A percentile compares a stretch with the other conserved stretches of the same genome.
Evolutionary conservation across 1,140 invertebrate genomes (phyloP).

Genomic region (Pinna nobilis): DNA sequence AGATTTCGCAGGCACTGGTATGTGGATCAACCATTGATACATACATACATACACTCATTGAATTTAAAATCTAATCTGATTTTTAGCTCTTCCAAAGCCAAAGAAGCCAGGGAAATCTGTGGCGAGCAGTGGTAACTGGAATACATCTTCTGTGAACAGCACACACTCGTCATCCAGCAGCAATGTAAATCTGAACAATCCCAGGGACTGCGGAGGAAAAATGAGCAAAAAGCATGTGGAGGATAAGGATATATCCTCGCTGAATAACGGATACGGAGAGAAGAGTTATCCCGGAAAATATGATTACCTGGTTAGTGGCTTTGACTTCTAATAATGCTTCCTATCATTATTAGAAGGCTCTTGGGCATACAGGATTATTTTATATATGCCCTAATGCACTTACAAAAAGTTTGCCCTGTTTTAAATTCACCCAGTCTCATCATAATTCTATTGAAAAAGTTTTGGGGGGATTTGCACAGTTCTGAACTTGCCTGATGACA

Average conservation of each 20-base stretch:
- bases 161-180: neutral
- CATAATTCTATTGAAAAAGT: no score
- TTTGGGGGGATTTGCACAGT: no score
- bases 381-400: no score
- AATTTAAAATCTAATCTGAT: no score
- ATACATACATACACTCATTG: no score
- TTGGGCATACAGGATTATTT: no score
- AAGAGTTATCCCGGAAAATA: neutral
- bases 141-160: conserved; percentile 21
- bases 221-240: conserved; percentile 3
- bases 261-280: conserved; percentile 6
- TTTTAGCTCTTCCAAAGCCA: conserved; percentile 15
- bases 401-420: no score
- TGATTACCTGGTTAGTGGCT: conserved; percentile 6
- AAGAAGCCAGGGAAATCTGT: neutral
- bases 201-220: neutral
- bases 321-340: neutral
- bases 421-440: no score
- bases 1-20: no score
- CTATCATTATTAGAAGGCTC: no score
- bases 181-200: conserved; percentile 15
- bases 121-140: neutral
- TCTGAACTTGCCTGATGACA: no score
- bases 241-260: conserved; percentile 4
- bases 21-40: no score